These are phyloP conservation scores for Lacerta bilineata DNA, from an alignment of 2,797 vertebrate genomes.

Conservation along the genomic window DNA sequence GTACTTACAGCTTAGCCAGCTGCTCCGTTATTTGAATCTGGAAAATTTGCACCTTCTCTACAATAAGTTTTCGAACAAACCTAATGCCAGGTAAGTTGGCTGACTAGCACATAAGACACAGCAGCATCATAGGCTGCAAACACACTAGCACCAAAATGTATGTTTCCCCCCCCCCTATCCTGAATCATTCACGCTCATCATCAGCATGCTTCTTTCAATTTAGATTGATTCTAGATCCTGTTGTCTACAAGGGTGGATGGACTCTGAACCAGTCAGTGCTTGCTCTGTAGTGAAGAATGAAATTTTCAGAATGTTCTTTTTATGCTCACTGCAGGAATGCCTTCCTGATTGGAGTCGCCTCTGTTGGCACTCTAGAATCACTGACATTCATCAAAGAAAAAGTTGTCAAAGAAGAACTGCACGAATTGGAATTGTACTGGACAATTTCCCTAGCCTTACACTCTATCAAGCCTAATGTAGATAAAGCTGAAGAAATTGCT, in stretches of 20 bases:
- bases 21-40: conserved; percentile 75
- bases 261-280: too few relatives aligned
- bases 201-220: too few relatives aligned
- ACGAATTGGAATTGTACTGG: conserved; percentile 77
- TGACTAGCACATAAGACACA: too few relatives aligned
- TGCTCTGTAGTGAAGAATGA: not conserved
- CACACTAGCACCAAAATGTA: too few relatives aligned
- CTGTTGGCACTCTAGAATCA: conserved; percentile 78
- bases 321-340: conserved; percentile 76
- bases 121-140: too few relatives aligned
- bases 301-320: not conserved
- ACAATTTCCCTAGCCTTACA: conserved; percentile 80
- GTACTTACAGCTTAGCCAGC: conserved; percentile 82
- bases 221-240: too few relatives aligned
- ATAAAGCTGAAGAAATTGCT: conserved; percentile 34
- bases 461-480: conserved; percentile 72
- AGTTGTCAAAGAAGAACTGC: conserved; percentile 78
- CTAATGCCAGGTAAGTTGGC: conserved; percentile 83
- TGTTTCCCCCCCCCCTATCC: too few relatives aligned
- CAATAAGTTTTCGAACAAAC: conserved; percentile 79
- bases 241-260: too few relatives aligned
- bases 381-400: conserved; percentile 82
- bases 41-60: conserved; percentile 82
- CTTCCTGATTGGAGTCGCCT: conserved; percentile 83
- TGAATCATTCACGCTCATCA: too few relatives aligned